phyloP scores from a whole-genome alignment of 2,797 vertebrate species.

The Alectoris magna region DNA sequence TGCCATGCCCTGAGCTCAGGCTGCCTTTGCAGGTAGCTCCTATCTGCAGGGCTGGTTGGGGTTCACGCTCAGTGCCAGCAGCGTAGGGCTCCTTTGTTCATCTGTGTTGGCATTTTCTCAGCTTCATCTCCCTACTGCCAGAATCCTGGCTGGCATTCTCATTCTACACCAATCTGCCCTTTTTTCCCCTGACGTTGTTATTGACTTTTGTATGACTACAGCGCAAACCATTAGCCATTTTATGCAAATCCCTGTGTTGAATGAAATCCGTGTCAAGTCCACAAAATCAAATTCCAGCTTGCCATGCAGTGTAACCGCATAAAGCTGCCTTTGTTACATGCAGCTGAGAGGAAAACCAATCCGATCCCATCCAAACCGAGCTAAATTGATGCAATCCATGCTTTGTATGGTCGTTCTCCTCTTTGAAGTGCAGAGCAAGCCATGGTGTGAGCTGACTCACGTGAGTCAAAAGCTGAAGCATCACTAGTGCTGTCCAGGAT shows the following conservation, averaged over 20 bases:
- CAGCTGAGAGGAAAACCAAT: neutral
- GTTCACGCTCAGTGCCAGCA: neutral
- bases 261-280: conserved; percentile 1
- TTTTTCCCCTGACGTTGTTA: neutral
- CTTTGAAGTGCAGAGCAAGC: neutral
- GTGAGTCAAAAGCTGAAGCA: neutral
- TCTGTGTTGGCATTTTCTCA: neutral
- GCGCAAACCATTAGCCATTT: conserved; percentile 22
- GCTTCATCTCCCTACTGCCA: fast-evolving
- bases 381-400: neutral
- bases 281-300: conserved; percentile 41
- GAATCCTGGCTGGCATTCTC: conserved; percentile 1
- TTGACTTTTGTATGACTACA: conserved; percentile 24
- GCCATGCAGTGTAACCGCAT: fast-evolving
- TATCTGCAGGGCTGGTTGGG: neutral
- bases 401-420: neutral
- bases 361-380: neutral
- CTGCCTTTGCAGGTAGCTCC: neutral
- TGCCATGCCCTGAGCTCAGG: neutral
- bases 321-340: neutral
- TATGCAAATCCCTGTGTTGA: conserved; percentile 1
- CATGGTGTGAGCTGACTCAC: neutral
- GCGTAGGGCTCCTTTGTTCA: neutral
- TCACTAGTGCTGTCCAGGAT: neutral
- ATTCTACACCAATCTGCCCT: neutral